These are phyloP conservation scores for Drosophila nr. perissopoda DNA, from an alignment of 2,888 invertebrate species.

Conservation along the genomic window DNA sequence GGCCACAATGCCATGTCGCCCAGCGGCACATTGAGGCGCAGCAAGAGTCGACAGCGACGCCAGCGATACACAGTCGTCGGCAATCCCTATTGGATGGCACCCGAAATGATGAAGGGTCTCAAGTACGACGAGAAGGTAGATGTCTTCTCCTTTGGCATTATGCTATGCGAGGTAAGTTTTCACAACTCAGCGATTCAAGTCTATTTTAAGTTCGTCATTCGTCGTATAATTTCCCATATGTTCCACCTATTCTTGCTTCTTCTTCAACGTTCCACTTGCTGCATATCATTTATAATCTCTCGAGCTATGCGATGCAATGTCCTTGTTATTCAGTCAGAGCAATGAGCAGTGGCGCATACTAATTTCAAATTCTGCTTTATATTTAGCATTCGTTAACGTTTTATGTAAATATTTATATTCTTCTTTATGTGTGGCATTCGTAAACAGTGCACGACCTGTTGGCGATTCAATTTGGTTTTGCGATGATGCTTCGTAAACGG, in stretches of 20 bases:
- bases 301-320: not conserved
- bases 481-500: not conserved
- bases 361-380: not conserved
- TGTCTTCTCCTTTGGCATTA: conserved; percentile 97
- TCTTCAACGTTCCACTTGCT: not conserved
- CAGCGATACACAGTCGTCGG: conserved; percentile 98
- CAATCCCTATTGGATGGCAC: conserved; percentile 99
- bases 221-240: not conserved
- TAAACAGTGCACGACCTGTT: not conserved
- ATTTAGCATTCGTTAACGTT: not conserved
- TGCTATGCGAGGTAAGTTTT: conserved; percentile 93
- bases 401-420: too few relatives aligned
- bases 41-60: conserved; percentile 89
- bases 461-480: not conserved
- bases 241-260: not conserved
- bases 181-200: not conserved
- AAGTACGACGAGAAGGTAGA: conserved; percentile 98
- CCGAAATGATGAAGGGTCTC: conserved; percentile 98
- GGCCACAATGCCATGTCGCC: conserved; percentile 53
- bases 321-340: not conserved
- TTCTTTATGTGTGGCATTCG: not conserved
- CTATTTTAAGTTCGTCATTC: not conserved
- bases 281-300: not conserved
- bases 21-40: conserved; percentile 85
- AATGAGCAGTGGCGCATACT: not conserved